Evolutionary conservation across 2,797 vertebrate species (phyloP).

Genomic region (Hoplostethus atlanticus): DNA sequence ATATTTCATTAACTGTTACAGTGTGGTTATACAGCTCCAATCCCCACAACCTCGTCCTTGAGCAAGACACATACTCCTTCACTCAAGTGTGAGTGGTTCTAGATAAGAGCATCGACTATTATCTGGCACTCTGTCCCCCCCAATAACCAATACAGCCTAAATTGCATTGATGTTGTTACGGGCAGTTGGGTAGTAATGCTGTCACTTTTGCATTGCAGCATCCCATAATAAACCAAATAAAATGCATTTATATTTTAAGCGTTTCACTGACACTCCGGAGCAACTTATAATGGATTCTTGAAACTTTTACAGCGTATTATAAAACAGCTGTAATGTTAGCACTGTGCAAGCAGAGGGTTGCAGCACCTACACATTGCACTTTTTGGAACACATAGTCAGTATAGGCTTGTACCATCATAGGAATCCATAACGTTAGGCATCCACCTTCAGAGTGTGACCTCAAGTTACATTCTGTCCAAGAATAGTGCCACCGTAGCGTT

Average conservation of each 20-base stretch:
- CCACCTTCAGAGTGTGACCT: not conserved
- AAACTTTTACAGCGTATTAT: too few relatives aligned
- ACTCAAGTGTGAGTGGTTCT: too few relatives aligned
- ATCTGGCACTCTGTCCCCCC: not conserved
- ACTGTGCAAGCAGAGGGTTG: not conserved
- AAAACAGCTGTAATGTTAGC: not conserved
- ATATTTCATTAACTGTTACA: too few relatives aligned
- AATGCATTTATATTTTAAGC: too few relatives aligned
- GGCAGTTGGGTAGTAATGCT: too few relatives aligned
- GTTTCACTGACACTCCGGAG: too few relatives aligned
- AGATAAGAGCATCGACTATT: too few relatives aligned
- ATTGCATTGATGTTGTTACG: not conserved
- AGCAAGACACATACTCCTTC: too few relatives aligned
- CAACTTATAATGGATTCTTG: too few relatives aligned
- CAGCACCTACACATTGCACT: not conserved
- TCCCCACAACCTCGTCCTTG: too few relatives aligned
- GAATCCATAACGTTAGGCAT: not conserved
- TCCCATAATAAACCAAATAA: too few relatives aligned
- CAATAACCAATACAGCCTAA: not conserved
- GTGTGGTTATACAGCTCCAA: too few relatives aligned
- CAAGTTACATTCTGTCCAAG: not conserved
- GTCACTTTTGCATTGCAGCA: not conserved
- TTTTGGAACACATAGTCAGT: not conserved
- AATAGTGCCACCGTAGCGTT: constrained; percentile 18
- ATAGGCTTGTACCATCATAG: not conserved